phyloP scores from a whole-genome alignment of 2,797 vertebrate species.

The Coregonus suidteri region DNA sequence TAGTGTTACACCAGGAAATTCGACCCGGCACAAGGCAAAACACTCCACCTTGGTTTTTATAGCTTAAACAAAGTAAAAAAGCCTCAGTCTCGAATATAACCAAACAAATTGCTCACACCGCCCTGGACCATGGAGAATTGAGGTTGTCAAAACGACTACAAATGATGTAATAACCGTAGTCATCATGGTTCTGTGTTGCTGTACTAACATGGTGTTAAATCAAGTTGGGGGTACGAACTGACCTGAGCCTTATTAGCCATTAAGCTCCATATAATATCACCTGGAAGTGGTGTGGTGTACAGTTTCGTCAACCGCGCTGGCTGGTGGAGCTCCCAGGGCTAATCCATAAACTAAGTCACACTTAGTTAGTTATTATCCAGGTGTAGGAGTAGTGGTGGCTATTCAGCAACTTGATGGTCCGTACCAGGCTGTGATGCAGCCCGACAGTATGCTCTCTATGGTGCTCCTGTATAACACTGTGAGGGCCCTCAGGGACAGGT shows the following conservation, averaged over 20 bases:
- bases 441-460: too few species aligned
- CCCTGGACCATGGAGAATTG: slow-evolving; percentile 30
- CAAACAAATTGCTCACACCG: not conserved
- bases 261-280: slow-evolving; percentile 32
- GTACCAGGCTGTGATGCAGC: too few species aligned
- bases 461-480: too few species aligned
- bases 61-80: not conserved
- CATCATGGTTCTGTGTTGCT: slow-evolving; percentile 49
- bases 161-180: slow-evolving; percentile 55
- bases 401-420: too few species aligned
- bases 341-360: not conserved
- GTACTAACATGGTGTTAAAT: slow-evolving; percentile 57
- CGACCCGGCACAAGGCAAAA: not conserved
- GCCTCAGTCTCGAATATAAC: not conserved
- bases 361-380: not conserved
- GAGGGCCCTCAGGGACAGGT: too few species aligned
- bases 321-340: not conserved
- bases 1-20: not conserved
- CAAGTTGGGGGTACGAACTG: slow-evolving; percentile 47
- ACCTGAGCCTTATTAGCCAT: slow-evolving; percentile 61
- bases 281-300: not conserved
- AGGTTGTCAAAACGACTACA: slow-evolving; percentile 1
- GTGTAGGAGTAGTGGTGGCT: too few species aligned
- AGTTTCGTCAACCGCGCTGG: too few species aligned
- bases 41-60: not conserved